Percentiles rank a stretch among this genome's conserved stretches.
Conservation (phyloP, 2,113 vertebrate species). For the Arenaria interpres region DNA sequence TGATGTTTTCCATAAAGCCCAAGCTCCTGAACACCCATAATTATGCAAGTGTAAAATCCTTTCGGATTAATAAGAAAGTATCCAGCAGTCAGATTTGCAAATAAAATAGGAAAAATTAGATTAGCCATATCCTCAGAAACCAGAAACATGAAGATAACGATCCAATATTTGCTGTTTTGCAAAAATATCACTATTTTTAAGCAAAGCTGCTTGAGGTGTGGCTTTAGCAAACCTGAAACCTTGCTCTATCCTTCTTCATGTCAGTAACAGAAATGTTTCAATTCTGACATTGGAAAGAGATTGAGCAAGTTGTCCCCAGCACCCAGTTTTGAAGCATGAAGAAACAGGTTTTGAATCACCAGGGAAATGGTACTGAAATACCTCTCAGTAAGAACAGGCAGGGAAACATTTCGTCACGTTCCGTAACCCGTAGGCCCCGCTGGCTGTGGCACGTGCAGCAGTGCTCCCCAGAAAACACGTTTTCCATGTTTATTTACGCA, state of each 20-base stretch:
- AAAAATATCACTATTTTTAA: not conserved
- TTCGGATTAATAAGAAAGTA: not conserved
- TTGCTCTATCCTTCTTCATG: not conserved
- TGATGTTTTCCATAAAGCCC: not conserved
- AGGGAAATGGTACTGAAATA: not conserved
- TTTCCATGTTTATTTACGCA: not conserved
- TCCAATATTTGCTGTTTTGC: not conserved
- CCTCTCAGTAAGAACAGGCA: not conserved
- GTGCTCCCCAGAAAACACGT: not conserved
- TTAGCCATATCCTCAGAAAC: not conserved
- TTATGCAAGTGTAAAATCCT: not conserved
- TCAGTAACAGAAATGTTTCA: not conserved
- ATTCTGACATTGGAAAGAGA: not conserved
- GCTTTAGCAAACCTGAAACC: not conserved
- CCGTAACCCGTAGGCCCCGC: fast-evolving
- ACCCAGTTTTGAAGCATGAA: conserved; percentile 20
- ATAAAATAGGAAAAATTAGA: not conserved
- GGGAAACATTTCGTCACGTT: not conserved
- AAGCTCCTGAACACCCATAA: not conserved
- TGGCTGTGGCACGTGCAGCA: not conserved
- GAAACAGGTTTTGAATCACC: conserved; percentile 31
- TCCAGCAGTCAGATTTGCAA: not conserved
- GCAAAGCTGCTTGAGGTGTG: not conserved
- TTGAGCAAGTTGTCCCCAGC: not conserved
- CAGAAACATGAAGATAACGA: not conserved